Conservation (phyloP, 2,888 invertebrate species). For the Dichetophora obliterata region DNA sequence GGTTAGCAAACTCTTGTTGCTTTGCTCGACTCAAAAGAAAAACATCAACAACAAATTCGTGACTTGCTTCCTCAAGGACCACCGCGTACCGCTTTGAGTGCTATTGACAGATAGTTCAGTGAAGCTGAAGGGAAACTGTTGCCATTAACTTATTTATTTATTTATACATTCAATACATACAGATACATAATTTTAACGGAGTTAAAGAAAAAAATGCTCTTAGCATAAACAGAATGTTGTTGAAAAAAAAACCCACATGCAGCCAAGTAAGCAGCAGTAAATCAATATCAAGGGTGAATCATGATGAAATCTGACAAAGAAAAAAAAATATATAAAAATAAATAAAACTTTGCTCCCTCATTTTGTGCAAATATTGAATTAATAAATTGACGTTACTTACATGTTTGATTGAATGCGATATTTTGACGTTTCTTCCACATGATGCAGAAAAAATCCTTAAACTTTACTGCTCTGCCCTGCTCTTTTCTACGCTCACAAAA, state of each 20-base stretch:
- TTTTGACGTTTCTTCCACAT: neutral
- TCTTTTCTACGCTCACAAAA: neutral
- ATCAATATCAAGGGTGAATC: neutral
- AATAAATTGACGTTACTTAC: conserved; percentile 37
- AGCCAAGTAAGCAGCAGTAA: conserved; percentile 33
- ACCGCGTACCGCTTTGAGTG: neutral
- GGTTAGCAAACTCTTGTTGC: neutral
- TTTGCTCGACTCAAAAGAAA: neutral
- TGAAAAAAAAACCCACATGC: neutral
- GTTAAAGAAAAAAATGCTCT: neutral
- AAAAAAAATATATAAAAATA: neutral
- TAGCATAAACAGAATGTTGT: neutral
- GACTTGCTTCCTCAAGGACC: too few relatives aligned
- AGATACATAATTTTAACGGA: neutral
- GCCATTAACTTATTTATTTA: neutral
- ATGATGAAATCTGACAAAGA: neutral
- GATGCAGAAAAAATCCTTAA: neutral
- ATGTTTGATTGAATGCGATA: conserved; percentile 32
- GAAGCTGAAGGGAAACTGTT: conserved; percentile 25
- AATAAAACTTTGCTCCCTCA: conserved; percentile 14
- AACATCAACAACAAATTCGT: too few relatives aligned
- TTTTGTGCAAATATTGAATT: conserved; percentile 38
- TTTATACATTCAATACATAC: conserved; percentile 31
- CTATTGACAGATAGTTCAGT: conserved; percentile 25
- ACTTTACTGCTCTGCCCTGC: neutral